Conservation (phyloP, 2,888 invertebrate species). For the Nebria brevicollis region DNA sequence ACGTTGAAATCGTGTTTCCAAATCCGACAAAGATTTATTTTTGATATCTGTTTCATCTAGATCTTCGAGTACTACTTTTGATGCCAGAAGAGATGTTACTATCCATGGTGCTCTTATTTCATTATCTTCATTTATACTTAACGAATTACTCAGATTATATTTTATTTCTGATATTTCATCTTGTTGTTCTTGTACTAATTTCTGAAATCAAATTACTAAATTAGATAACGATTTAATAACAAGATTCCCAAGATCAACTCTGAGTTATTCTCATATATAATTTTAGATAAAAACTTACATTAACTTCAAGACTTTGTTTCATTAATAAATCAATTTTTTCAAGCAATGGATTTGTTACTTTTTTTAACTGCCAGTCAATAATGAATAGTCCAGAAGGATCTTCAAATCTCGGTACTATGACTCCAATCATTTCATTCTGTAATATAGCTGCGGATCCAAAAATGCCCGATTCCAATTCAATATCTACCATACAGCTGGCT, state of each 20-base stretch:
- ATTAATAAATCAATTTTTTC: constrained; percentile 55
- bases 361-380: constrained; percentile 55
- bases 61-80: constrained; percentile 45
- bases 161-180: constrained; percentile 23
- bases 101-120: constrained; percentile 47
- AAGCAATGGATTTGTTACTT: constrained; percentile 56
- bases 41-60: constrained; percentile 33
- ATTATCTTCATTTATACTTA: constrained; percentile 42
- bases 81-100: constrained; percentile 42
- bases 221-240: neutral
- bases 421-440: constrained; percentile 55
- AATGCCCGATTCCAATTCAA: constrained; percentile 53
- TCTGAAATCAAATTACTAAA: constrained; percentile 25
- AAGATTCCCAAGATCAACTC: neutral
- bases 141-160: constrained; percentile 23
- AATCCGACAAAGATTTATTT: constrained; percentile 4
- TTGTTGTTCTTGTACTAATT: constrained; percentile 34
- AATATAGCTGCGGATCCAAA: constrained; percentile 55
- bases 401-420: constrained; percentile 56
- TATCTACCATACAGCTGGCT: constrained; percentile 56
- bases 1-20: constrained; percentile 22
- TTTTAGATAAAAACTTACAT: constrained; percentile 54
- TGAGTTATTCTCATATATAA: neutral
- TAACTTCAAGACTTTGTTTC: constrained; percentile 54
- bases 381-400: constrained; percentile 54